Percentiles rank a stretch among this genome's conserved stretches.
Conservation (phyloP, 2,113 vertebrate genomes). For the Sapayoa aenigma region DNA sequence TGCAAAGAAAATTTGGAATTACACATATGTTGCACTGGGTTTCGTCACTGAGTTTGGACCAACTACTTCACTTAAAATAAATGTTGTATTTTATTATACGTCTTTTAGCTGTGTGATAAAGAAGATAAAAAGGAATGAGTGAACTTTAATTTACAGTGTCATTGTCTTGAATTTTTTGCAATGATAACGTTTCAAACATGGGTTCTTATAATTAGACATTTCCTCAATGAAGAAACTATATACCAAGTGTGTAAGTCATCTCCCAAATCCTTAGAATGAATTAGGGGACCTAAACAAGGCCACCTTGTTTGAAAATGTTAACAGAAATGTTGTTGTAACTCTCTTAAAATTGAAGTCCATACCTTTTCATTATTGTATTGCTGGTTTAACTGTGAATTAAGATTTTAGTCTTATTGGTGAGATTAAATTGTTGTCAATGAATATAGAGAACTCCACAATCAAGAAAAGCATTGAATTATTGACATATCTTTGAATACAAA, state of each 20-base stretch:
- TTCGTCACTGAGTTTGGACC: neutral
- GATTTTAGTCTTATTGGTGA: conserved; percentile 29
- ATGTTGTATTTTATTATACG: neutral
- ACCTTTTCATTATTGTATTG: neutral
- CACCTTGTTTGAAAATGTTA: neutral
- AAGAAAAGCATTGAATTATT: conserved; percentile 33
- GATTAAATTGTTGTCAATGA: conserved; percentile 10
- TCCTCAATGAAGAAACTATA: neutral
- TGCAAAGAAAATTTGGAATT: neutral
- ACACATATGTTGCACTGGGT: neutral
- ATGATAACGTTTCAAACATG: neutral
- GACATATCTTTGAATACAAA: conserved; percentile 9
- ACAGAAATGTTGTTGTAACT: neutral
- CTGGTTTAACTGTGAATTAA: conserved; percentile 13
- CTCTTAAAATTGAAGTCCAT: neutral
- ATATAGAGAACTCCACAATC: conserved; percentile 12
- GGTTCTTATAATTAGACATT: neutral
- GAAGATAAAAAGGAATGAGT: neutral
- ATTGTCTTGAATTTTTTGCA: neutral
- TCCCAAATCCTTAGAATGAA: neutral
- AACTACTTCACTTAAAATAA: neutral
- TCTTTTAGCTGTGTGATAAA: neutral
- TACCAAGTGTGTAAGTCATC: neutral
- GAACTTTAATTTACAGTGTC: neutral
- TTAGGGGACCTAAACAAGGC: neutral